A percentile compares a stretch with the other conserved stretches of the same genome.
Evolutionary conservation across 2,113 vertebrate species (phyloP).

Genomic region (Phoenicopterus ruber): DNA sequence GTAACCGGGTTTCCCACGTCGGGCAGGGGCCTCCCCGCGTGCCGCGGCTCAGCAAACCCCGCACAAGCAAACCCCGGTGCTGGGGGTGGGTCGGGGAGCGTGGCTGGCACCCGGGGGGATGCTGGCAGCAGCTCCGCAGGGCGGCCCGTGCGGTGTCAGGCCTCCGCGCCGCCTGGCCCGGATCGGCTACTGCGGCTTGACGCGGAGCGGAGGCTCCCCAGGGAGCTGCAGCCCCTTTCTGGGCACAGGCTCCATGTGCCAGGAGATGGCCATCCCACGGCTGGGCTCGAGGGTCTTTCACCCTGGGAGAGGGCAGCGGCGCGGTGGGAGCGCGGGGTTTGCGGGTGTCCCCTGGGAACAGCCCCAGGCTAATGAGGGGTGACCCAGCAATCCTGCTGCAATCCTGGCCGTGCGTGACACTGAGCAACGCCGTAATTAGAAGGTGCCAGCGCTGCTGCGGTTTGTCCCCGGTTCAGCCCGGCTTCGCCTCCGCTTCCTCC

Average conservation of each 20-base stretch:
- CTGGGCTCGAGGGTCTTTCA: neutral
- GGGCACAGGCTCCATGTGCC: rapidly evolving
- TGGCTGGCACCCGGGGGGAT: neutral
- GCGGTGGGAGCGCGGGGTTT: neutral
- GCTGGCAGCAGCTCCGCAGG: neutral
- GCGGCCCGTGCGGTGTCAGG: rapidly evolving
- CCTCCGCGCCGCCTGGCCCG: rapidly evolving
- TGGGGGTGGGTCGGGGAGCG: neutral
- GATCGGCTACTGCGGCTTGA: rapidly evolving
- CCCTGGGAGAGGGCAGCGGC: neutral
- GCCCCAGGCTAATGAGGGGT: neutral
- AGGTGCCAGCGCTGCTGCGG: neutral
- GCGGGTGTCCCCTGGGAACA: neutral
- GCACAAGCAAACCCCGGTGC: neutral
- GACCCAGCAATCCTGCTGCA: neutral
- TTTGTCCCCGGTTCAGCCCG: neutral
- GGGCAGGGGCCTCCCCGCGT: neutral
- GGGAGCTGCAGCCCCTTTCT: neutral
- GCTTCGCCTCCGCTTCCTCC: neutral
- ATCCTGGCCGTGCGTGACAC: neutral
- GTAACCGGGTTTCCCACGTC: rapidly evolving
- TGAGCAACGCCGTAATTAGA: rapidly evolving
- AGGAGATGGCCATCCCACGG: neutral
- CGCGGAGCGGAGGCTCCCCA: neutral
- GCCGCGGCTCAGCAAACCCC: neutral